Evolutionary conservation across 2,888 invertebrate species (phyloP).

Genomic region (Theodoxus fluviatilis): DNA sequence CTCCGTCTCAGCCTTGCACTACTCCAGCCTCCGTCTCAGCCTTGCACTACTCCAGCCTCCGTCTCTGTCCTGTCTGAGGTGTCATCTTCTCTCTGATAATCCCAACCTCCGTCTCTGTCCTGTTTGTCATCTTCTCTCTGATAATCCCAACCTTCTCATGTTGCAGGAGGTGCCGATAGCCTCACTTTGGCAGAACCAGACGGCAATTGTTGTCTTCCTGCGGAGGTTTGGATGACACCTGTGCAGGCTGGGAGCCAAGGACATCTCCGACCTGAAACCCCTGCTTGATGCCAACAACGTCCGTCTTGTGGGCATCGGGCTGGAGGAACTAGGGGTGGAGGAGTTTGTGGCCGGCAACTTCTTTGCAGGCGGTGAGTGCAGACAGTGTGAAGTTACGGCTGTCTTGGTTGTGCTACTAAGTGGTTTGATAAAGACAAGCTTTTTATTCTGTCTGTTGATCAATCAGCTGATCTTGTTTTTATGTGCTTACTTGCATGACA

Average conservation of each 20-base stretch:
- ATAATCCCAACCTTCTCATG: too few relatives aligned
- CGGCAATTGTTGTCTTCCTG: constrained; percentile 73
- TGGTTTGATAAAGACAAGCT: neutral
- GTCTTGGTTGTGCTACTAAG: too few relatives aligned
- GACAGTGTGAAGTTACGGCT: too few relatives aligned
- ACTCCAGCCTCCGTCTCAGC: too few relatives aligned
- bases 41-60: too few relatives aligned
- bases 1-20: too few relatives aligned
- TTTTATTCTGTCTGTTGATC: neutral
- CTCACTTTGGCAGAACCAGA: constrained; percentile 71
- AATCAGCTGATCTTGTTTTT: neutral
- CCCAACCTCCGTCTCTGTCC: too few relatives aligned
- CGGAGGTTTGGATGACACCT: constrained; percentile 76
- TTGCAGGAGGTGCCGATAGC: constrained; percentile 68
- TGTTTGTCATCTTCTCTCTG: too few relatives aligned
- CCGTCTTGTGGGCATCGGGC: constrained; percentile 72
- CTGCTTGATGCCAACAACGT: constrained; percentile 72
- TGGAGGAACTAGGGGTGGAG: constrained; percentile 73
- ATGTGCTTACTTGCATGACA: too few relatives aligned
- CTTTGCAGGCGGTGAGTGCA: constrained; percentile 73
- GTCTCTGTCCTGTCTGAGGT: too few relatives aligned
- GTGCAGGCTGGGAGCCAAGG: constrained; percentile 74
- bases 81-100: too few relatives aligned
- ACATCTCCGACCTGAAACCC: constrained; percentile 72
- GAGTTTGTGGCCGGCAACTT: constrained; percentile 73